Evolutionary conservation across 2,797 vertebrate species (phyloP), one percentile per base, ranked within the genome.

Genomic region (Pelochelys cantorii): DNA sequence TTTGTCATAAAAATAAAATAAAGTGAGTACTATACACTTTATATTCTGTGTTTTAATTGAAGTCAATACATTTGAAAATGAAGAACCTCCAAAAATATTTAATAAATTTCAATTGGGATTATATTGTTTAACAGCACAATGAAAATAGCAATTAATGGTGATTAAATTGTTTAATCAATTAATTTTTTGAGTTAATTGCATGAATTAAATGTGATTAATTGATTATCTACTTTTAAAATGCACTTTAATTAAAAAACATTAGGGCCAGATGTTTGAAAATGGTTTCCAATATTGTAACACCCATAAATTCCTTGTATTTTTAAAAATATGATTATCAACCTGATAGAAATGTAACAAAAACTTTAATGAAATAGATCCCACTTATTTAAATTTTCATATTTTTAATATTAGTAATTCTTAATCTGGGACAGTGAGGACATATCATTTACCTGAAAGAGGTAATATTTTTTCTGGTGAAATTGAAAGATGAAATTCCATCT

Each of bases 291-390:
- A 96, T 93, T 95, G 80, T 13, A 0, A 65, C 15, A n/a, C 31
- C 93, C 84, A 93, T 20, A 90, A 91, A 85, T 90, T 93, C 93
- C 84, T 96, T 90, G 80, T 95, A 96, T 88, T 83, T 83, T 90
- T 96, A 92, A 94, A 92, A 94, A 90, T 90, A 94, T 83, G 94
- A 95, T 96, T 93, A 92, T 91, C 83, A 92, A 0, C 90, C 94
- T 91, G 85, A 81, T 88, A 95, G 94, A 96, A 96, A 94, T 10
- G 77, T 52, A 77, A 77, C 83, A 92, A 83, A 93, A 83, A 93
- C 86, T 92, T 79, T 92, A 92, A 94, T 96, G 93, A 79, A 95
- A 93, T 89, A 96, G 93, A 94, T 96, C 92, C 90, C 93, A 85
- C 79, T 68, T 90, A 84, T 90, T 93, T 90, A 91, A 37, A 95